A percentile compares a stretch with the other conserved stretches of the same genome.
phyloP scores from a whole-genome alignment of 2,888 invertebrate genomes.

The Fragum whitleyi region DNA sequence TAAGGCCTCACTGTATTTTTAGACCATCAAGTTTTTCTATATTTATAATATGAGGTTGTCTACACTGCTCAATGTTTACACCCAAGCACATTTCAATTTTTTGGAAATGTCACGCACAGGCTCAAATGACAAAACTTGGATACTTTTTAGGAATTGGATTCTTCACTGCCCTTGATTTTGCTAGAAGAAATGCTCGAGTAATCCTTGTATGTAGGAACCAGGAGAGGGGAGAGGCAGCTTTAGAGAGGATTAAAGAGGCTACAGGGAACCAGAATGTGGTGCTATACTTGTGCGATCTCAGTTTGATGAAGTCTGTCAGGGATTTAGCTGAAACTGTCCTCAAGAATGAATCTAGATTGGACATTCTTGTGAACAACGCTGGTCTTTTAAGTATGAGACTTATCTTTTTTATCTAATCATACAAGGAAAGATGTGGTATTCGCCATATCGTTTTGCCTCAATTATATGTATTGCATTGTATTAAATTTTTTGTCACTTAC shows the following conservation, averaged over 20 bases:
- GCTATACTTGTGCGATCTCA: constrained; percentile 70
- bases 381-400: constrained; percentile 74
- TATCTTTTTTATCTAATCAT: no score
- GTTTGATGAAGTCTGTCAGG: constrained; percentile 73
- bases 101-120: no score
- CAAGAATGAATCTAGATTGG: constrained; percentile 69
- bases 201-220: constrained; percentile 76
- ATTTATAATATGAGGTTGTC: no score
- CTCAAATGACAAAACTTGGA: no score
- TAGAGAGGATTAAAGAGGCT: constrained; percentile 80
- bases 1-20: no score
- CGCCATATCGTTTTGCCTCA: no score
- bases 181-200: constrained; percentile 75
- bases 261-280: constrained; percentile 75
- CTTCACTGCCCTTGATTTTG: constrained; percentile 76
- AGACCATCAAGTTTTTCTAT: no score
- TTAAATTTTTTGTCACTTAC: no score
- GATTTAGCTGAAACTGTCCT: constrained; percentile 71
- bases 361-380: constrained; percentile 81
- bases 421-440: no score
- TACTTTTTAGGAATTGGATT: constrained; percentile 79
- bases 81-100: no score
- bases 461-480: no score
- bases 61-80: no score
- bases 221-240: constrained; percentile 68